These are phyloP conservation scores for Nemotelus nigrinus DNA, from an alignment of 2,888 invertebrate genomes.

Conservation along the genomic window DNA sequence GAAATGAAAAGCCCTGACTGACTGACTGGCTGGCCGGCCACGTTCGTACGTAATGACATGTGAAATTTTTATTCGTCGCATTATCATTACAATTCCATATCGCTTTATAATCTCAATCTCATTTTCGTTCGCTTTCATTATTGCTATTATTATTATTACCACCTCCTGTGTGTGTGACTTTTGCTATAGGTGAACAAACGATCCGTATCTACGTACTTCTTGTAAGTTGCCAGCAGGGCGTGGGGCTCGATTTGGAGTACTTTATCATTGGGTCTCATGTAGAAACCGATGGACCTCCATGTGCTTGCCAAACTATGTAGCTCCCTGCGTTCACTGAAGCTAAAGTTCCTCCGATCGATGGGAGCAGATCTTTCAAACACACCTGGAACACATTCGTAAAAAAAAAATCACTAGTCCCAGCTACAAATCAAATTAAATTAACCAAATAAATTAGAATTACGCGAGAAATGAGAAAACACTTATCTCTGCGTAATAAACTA, in stretches of 20 bases:
- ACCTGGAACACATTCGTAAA: too few species aligned
- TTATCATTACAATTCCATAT: slow-evolving; percentile 29
- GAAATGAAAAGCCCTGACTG: slow-evolving; percentile 1
- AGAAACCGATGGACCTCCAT: too few species aligned
- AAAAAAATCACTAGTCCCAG: background rate
- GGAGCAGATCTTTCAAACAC: too few species aligned
- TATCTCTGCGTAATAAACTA: slow-evolving; percentile 15
- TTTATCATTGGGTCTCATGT: background rate
- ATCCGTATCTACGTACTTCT: too few species aligned
- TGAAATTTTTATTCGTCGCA: slow-evolving; percentile 30
- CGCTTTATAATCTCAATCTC: slow-evolving; percentile 3
- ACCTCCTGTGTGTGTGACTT: too few species aligned
- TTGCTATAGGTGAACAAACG: too few species aligned
- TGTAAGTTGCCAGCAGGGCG: too few species aligned
- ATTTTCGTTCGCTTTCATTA: background rate
- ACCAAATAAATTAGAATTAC: slow-evolving; percentile 33
- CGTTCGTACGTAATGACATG: slow-evolving; percentile 15
- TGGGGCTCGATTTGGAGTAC: background rate
- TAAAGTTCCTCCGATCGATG: too few species aligned
- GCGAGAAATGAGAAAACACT: background rate
- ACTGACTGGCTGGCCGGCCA: too few species aligned
- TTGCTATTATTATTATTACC: too few species aligned
- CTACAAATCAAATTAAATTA: slow-evolving; percentile 30
- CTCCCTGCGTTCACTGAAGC: too few species aligned
- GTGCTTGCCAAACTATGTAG: too few species aligned